These are phyloP conservation scores for Typhlichthys eigenmanni DNA, from an alignment of 2,797 vertebrate species.

Conservation along the genomic window DNA sequence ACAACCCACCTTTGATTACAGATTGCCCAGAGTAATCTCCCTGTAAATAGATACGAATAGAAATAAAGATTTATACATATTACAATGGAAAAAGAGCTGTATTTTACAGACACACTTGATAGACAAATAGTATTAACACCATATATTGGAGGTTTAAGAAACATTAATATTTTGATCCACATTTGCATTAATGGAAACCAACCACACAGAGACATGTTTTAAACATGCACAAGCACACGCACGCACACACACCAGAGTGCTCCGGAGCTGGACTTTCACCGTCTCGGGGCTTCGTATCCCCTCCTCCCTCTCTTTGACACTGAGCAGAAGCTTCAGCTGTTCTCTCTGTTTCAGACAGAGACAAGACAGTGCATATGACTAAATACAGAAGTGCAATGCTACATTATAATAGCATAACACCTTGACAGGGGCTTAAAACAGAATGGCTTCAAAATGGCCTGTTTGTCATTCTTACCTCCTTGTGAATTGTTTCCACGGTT, in stretches of 20 bases:
- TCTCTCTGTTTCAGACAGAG: constrained; percentile 80
- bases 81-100: constrained; percentile 10
- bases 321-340: constrained; percentile 83
- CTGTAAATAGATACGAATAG: constrained; percentile 49
- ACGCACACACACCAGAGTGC: constrained; percentile 81
- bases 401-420: background rate
- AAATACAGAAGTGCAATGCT: background rate
- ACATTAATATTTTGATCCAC: too few relatives aligned
- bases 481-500: constrained; percentile 65
- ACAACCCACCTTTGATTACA: constrained; percentile 79
- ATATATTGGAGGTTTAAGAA: too few relatives aligned
- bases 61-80: constrained; percentile 28
- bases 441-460: background rate
- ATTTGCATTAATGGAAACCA: too few relatives aligned
- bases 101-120: background rate
- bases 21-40: constrained; percentile 80
- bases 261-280: constrained; percentile 88
- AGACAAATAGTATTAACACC: background rate
- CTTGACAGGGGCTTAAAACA: background rate
- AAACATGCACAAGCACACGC: too few relatives aligned
- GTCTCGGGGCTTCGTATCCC: constrained; percentile 83
- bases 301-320: constrained; percentile 87
- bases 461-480: constrained; percentile 69
- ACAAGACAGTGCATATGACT: background rate
- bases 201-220: too few relatives aligned